Percentiles rank a stretch among this genome's conserved stretches.
Conservation (phyloP, 1,140 invertebrate genomes). For the Asbolus verrucosus region DNA sequence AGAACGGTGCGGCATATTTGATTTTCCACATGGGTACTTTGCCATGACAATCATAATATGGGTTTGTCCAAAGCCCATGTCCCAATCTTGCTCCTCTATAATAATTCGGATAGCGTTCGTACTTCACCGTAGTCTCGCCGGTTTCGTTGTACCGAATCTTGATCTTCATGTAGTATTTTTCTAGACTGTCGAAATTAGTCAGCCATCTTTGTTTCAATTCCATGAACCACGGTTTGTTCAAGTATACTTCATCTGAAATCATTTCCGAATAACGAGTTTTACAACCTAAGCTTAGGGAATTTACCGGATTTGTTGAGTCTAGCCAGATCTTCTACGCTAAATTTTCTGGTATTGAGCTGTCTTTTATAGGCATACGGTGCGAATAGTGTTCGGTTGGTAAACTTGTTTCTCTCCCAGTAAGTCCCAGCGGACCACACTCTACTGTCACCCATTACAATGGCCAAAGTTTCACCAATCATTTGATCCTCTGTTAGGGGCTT, state of each 20-base stretch:
- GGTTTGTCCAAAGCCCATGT: conserved; percentile 93
- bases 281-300: too few relatives aligned
- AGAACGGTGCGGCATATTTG: conserved; percentile 96
- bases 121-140: conserved; percentile 84
- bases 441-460: conserved; percentile 90
- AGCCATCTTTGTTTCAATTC: conserved; percentile 93
- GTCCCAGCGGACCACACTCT: conserved; percentile 93
- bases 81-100: conserved; percentile 88
- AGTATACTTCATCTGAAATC: conserved; percentile 80
- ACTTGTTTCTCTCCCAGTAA: conserved; percentile 97
- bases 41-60: conserved; percentile 94
- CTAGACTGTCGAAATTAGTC: conserved; percentile 91
- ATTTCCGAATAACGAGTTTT: conserved; percentile 7
- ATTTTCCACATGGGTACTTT: conserved; percentile 95
- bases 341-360: conserved; percentile 84
- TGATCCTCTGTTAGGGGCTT: conserved; percentile 92
- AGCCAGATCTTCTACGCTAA: conserved; percentile 89
- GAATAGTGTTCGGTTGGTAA: conserved; percentile 91
- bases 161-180: conserved; percentile 94
- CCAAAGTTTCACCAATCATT: conserved; percentile 93
- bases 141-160: conserved; percentile 90
- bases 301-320: conserved; percentile 81
- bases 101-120: conserved; percentile 90
- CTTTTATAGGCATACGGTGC: conserved; percentile 94
- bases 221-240: conserved; percentile 88